phyloP scores from a whole-genome alignment of 2,113 vertebrate genomes.

The Tenrec ecaudatus region DNA sequence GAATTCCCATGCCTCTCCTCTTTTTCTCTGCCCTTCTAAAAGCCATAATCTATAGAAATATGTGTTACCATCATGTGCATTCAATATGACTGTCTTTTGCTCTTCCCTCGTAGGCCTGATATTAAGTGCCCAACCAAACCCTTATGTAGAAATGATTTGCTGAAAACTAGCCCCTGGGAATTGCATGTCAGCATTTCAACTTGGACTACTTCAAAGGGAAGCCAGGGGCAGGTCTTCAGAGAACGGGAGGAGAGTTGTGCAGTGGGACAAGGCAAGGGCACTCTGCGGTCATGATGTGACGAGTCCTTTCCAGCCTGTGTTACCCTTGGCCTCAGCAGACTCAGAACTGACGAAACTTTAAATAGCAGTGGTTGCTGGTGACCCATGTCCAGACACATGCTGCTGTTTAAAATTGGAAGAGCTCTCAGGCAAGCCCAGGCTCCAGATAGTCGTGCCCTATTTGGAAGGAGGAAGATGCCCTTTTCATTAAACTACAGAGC shows the following conservation, averaged over 20 bases:
- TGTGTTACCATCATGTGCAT: no score
- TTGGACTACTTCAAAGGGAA: neutral
- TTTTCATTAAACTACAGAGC: neutral
- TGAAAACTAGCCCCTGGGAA: conserved; percentile 35
- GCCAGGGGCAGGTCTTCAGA: neutral
- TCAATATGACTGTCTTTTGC: neutral
- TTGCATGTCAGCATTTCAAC: neutral
- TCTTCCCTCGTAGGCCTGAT: neutral
- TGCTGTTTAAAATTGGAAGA: conserved; percentile 70
- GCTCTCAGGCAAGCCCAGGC: neutral
- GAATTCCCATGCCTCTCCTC: no score
- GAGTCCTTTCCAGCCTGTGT: neutral
- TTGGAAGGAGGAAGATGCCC: neutral
- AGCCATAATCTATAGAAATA: neutral
- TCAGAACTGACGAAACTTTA: conserved; percentile 48
- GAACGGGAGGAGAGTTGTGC: neutral
- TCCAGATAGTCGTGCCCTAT: neutral
- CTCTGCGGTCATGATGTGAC: neutral
- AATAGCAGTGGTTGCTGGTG: conserved; percentile 59
- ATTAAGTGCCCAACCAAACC: neutral
- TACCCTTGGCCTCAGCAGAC: conserved; percentile 60
- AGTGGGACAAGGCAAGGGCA: conserved; percentile 60
- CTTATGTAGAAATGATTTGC: neutral
- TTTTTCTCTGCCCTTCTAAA: no score
- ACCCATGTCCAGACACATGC: neutral